Conservation (phyloP, 1,140 invertebrate species). For the Lepidurus arcticus region DNA sequence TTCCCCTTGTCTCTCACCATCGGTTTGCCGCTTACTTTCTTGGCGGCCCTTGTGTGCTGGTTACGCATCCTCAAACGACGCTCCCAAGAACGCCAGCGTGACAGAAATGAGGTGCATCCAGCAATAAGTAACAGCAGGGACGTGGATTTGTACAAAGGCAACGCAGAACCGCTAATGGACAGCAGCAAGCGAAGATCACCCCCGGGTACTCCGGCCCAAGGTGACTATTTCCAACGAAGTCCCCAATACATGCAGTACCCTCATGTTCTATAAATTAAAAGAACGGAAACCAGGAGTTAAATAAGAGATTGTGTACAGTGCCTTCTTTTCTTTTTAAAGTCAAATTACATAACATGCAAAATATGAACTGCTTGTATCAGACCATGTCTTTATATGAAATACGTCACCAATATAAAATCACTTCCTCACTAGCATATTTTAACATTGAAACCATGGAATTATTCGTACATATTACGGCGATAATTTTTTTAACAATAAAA, state of each 20-base stretch:
- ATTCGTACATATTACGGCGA: too few species aligned
- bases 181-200: not conserved
- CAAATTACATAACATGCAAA: not conserved
- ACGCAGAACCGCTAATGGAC: not conserved
- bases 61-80: not conserved
- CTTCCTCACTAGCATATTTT: too few species aligned
- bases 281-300: not conserved
- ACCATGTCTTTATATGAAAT: too few species aligned
- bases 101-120: not conserved
- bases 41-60: conserved; percentile 6
- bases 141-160: not conserved
- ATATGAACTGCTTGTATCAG: too few species aligned
- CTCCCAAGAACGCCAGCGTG: not conserved
- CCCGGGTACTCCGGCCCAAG: not conserved
- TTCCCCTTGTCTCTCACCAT: not conserved
- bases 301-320: too few species aligned
- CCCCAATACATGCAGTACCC: not conserved
- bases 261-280: not conserved
- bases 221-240: conserved; percentile 11
- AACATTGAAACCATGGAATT: too few species aligned
- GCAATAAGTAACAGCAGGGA: not conserved
- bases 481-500: too few species aligned
- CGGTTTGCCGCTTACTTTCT: conserved; percentile 1
- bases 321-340: not conserved
- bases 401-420: too few species aligned